A percentile compares a stretch with the other conserved stretches of the same genome.
Evolutionary conservation across 2,113 vertebrate genomes (phyloP).

Genomic region (Carassius auratus): DNA sequence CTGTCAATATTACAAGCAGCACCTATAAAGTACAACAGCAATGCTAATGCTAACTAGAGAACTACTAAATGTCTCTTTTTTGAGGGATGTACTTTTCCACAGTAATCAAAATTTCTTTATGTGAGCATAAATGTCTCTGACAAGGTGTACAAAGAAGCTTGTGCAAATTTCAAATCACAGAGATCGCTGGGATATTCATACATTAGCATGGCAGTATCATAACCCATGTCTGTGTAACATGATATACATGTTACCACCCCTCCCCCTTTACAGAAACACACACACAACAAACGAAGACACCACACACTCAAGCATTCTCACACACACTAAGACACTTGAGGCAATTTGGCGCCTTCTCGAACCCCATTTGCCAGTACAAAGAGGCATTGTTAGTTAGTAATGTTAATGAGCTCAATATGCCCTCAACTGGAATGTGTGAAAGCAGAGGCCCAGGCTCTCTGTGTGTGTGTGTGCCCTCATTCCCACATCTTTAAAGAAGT

Average conservation of each 20-base stretch:
- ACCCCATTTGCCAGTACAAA: constrained; percentile 72
- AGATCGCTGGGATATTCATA: constrained; percentile 47
- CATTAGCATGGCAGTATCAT: constrained; percentile 50
- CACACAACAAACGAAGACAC: neutral
- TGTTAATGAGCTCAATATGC: constrained; percentile 80
- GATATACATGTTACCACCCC: constrained; percentile 44
- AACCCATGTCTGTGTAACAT: constrained; percentile 64
- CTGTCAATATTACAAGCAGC: too few relatives aligned
- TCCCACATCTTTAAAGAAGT: constrained; percentile 55
- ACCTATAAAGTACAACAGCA: too few relatives aligned
- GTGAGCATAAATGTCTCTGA: neutral
- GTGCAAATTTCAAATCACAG: neutral
- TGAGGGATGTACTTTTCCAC: too few relatives aligned
- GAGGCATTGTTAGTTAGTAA: constrained; percentile 77
- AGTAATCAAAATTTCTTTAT: neutral
- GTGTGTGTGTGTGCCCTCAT: constrained; percentile 50
- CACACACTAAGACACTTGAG: constrained; percentile 63
- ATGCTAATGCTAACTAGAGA: too few relatives aligned
- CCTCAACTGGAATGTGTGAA: constrained; percentile 79
- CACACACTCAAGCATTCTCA: constrained; percentile 38
- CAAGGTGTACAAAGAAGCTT: neutral
- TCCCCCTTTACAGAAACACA: constrained; percentile 21
- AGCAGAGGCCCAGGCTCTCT: constrained; percentile 63
- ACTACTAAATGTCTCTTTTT: too few relatives aligned
- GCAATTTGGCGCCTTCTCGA: constrained; percentile 71